Evolutionary conservation across 2,113 vertebrate genomes (phyloP), one percentile per base, ranked within the genome.

Genomic region (Mastomys coucha): DNA sequence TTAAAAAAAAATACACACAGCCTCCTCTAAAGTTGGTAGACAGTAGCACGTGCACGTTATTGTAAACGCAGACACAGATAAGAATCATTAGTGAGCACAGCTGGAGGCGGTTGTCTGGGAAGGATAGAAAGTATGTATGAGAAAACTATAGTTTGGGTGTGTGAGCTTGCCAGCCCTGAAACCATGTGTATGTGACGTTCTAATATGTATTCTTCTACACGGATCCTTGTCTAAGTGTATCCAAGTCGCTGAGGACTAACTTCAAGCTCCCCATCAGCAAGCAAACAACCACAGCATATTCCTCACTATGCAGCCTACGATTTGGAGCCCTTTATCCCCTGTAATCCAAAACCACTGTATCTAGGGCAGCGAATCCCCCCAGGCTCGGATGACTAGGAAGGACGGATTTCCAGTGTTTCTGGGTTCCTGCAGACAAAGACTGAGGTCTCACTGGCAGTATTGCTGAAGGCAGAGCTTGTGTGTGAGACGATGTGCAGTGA

Each of bases 281-380:
- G 17, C 36, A 69, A 81, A 56, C 28, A 49, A 5, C 19, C 53
- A 33, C 7, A 58, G 72, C 26, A 8, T 70, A 77, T 58, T 31
- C 51, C 45, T 12, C 12, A 53, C n/a, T 36, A n/a, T 63, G 19
- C 13, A 7, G 16, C 1, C 24, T 49, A 20, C 63, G 10, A 0
- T 67, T 28, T 49, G 39, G 69, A 91, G 63, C 4, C 53, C 56
- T 80, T 56, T 51, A 63, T 92, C 65, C 58, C 5, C 19, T 73
- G 85, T 39, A 82, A 36, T 78, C 78, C 45, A 8, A 51, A 97
- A 77, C 11, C 72, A 22, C 76, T 36, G 42, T 53, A 69, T 96
- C 76, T 82, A 80, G 94, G 86, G 9, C 96, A 92, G 53, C 5
- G 14, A 93, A 65, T 86, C 88, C 76, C 88, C 76, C 31, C 42